Conservation (phyloP, 2,113 vertebrate species). For the Cricetomys ansorgei region DNA sequence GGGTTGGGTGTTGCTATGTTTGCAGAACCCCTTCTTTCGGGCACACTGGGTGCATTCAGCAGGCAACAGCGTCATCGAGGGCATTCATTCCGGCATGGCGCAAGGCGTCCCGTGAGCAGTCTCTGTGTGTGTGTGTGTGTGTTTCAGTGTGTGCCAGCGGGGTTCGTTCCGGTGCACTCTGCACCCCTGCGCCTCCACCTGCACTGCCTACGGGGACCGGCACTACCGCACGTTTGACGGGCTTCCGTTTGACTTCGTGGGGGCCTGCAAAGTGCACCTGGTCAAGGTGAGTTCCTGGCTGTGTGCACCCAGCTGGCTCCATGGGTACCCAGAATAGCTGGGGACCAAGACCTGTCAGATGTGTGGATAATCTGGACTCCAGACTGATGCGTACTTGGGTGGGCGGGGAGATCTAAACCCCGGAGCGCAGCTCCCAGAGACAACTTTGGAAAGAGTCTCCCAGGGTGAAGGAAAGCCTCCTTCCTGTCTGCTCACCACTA, state of each 20-base stretch:
- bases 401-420: no score
- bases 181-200: slow-evolving; percentile 95
- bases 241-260: slow-evolving; percentile 94
- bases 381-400: neutral
- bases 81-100: neutral
- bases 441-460: neutral
- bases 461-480: neutral
- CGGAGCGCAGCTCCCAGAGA: neutral
- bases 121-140: neutral
- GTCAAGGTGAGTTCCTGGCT: slow-evolving; percentile 91
- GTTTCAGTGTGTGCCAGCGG: slow-evolving; percentile 92
- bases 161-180: slow-evolving; percentile 95
- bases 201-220: slow-evolving; percentile 94
- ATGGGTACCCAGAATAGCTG: neutral
- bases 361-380: neutral
- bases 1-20: neutral
- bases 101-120: fast-evolving
- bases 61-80: neutral
- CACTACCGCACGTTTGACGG: slow-evolving; percentile 98
- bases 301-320: neutral
- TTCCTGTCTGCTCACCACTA: neutral
- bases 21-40: neutral
- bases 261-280: slow-evolving; percentile 94
- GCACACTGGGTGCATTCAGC: no score
- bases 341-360: neutral